Evolutionary conservation across 1,140 invertebrate genomes (phyloP).

Genomic region (Ceratina japonica): DNA sequence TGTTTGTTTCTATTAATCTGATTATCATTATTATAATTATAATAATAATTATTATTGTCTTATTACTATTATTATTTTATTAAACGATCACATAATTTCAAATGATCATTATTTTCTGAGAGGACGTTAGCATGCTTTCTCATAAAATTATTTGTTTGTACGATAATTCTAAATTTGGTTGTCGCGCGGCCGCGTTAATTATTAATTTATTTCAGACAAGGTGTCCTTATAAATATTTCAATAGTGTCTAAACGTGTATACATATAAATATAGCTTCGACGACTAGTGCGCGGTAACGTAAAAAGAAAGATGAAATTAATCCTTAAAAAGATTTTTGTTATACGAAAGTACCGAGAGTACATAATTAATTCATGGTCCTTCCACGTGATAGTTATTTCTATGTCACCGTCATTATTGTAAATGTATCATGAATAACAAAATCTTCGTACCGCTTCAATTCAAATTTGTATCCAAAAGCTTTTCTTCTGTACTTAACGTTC

Average conservation of each 20-base stretch:
- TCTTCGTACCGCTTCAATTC: conserved; percentile 33
- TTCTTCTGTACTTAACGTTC: conserved; percentile 25
- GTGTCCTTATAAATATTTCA: conserved; percentile 45
- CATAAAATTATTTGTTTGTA: conserved; percentile 47
- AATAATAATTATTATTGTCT: conserved; percentile 25
- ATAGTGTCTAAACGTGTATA: conserved; percentile 41
- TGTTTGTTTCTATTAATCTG: conserved; percentile 62
- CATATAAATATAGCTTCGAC: conserved; percentile 33
- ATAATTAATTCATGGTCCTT: conserved; percentile 31
- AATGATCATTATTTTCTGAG: conserved; percentile 8
- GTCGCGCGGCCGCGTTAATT: conserved; percentile 32
- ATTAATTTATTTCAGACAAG: conserved; percentile 48
- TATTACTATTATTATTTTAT: conserved; percentile 43
- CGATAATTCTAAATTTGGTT: conserved; percentile 40
- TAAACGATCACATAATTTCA: conserved; percentile 19
- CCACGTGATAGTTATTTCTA: conserved; percentile 25
- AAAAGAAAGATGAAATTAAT: conserved; percentile 16
- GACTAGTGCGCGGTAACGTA: conserved; percentile 33
- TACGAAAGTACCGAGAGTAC: conserved; percentile 23
- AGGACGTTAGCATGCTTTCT: conserved; percentile 5
- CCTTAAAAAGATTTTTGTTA: conserved; percentile 28
- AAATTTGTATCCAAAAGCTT: conserved; percentile 52
- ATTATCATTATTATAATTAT: conserved; percentile 48
- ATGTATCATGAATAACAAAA: conserved; percentile 39
- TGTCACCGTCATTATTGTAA: conserved; percentile 32